Conservation (phyloP, 2,888 invertebrate genomes). For the Crematogaster levior region DNA sequence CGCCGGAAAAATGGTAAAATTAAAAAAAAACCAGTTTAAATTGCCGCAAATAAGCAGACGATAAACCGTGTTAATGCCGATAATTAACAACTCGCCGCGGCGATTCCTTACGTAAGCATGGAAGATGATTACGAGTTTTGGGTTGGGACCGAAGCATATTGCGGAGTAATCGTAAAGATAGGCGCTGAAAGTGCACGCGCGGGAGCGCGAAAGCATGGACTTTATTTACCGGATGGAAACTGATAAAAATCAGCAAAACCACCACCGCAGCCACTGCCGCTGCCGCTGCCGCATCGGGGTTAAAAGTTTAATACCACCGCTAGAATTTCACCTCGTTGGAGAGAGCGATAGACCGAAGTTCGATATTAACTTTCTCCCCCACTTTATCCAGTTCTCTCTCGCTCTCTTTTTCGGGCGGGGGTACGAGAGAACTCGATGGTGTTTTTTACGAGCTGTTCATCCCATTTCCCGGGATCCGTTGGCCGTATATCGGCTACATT, state of each 20-base stretch:
- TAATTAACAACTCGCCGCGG: not conserved
- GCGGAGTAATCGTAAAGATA: not conserved
- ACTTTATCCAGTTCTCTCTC: not conserved
- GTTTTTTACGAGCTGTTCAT: constrained; percentile 58
- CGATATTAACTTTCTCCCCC: constrained; percentile 58
- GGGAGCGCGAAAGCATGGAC: constrained; percentile 7
- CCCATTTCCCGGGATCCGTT: constrained; percentile 51
- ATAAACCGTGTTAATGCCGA: not conserved
- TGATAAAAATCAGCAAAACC: constrained; percentile 56
- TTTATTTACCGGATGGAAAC: constrained; percentile 44
- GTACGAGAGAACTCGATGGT: constrained; percentile 33
- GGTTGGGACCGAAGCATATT: not conserved
- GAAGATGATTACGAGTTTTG: not conserved
- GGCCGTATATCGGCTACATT: constrained; percentile 64
- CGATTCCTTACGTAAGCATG: not conserved
- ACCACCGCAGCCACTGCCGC: not conserved
- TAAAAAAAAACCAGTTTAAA: not conserved
- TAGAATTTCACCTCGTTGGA: constrained; percentile 44
- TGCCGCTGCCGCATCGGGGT: constrained; percentile 20
- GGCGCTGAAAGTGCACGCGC: not conserved
- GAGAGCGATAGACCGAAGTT: constrained; percentile 53
- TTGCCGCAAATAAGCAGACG: not conserved
- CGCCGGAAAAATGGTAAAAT: not conserved
- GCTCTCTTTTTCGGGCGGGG: constrained; percentile 38
- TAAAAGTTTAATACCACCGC: constrained; percentile 54